Base-by-base conservation (phyloP, 2,888 invertebrate species). In the Pterostichus madidus region DNA sequence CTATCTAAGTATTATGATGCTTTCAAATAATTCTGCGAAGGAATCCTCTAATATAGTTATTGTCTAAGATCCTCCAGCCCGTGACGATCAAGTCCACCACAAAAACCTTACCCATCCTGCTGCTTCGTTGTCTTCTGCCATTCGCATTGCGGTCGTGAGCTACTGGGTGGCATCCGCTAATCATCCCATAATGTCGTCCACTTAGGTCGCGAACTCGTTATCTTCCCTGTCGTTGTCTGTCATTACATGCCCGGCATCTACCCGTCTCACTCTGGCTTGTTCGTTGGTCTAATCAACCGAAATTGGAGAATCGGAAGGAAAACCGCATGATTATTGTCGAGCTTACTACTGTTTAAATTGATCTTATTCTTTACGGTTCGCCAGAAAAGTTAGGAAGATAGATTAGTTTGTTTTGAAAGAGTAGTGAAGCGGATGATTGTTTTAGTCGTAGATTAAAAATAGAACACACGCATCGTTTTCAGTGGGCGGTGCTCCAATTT, bases 141-240 rank as follows among this genome's bases (percentile, higher is more conserved):
- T 49, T 13, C 5, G n/a, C 49, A 49, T 49, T 56, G 15, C 56
- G 17, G 86, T 88, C 88, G 88, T 88, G 87, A 86, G 88, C 88
- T 88, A 88, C 88, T 88, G 88, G 88, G 88, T 88, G 88, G 88
- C 77, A 88, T 87, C 78, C 83, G 86, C 84, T 87, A 88, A 88
- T 88, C 86, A 86, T 85, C 85, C 85, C 85, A 86, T 87, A 87
- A 88, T 87, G 87, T 86, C 86, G 84, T 84, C 86, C 80, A 68
- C 35, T 82, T 82, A 75, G 49, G 15, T 39, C 44, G 13, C 32
- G 15, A 24, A 32, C 78, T 75, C 61, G 75, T 52, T 52, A 75
- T 75, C 32, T 49, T 75, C 17, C 31, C 52, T 71, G 10, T 56
- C 56, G 17, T 64, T 49, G 49, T 75, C 75, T 75, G 75, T 75